Conservation (phyloP, 2,888 invertebrate genomes). For the Matsumyia berberina region DNA sequence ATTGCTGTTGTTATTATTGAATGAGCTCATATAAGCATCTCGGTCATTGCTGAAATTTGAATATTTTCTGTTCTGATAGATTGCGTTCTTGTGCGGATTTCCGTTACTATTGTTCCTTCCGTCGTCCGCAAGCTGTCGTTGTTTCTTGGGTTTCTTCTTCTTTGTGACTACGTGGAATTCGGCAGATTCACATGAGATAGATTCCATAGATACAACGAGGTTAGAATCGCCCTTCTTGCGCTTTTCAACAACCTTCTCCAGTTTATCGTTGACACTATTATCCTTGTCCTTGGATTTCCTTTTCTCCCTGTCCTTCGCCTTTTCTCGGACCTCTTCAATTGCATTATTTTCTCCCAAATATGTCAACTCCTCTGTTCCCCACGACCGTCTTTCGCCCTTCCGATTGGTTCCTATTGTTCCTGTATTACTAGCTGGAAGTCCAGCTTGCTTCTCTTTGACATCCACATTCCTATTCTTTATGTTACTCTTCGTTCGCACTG, state of each 20-base stretch:
- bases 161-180: conserved; percentile 94
- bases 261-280: conserved; percentile 66
- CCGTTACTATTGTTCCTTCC: conserved; percentile 46
- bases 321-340: conserved; percentile 77
- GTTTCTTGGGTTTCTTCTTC: conserved; percentile 91
- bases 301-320: conserved; percentile 78
- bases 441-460: conserved; percentile 52
- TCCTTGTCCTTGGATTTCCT: conserved; percentile 75
- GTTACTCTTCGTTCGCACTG: conserved; percentile 80
- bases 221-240: conserved; percentile 77
- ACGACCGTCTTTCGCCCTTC: conserved; percentile 86
- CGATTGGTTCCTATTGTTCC: conserved; percentile 77
- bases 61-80: conserved; percentile 75
- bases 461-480: conserved; percentile 62
- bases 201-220: conserved; percentile 80
- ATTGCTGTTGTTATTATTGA: conserved; percentile 77
- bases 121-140: conserved; percentile 81
- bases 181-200: conserved; percentile 85
- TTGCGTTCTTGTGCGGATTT: conserved; percentile 59
- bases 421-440: conserved; percentile 34
- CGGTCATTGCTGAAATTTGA: conserved; percentile 78
- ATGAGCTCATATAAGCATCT: conserved; percentile 77
- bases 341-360: conserved; percentile 82
- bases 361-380: conserved; percentile 88
- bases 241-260: conserved; percentile 76